Conservation (phyloP, 2,888 invertebrate species). For the Phasia obesa region DNA sequence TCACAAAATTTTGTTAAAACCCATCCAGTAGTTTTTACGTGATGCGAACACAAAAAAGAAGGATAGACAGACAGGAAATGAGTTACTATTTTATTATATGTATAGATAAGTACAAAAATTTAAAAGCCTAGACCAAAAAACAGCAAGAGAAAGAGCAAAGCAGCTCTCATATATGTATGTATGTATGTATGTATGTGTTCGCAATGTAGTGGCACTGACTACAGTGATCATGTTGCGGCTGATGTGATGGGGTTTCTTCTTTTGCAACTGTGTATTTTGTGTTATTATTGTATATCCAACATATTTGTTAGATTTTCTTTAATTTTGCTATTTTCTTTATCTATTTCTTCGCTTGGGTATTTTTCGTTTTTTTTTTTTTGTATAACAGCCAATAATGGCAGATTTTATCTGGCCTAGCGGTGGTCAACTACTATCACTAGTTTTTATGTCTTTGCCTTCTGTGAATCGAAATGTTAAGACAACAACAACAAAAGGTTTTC, state of each 20-base stretch:
- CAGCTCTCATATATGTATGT: no score
- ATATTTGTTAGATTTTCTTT: conserved; percentile 31
- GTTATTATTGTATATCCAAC: conserved; percentile 11
- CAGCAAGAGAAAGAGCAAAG: not conserved
- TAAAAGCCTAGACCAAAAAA: not conserved
- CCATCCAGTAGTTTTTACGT: no score
- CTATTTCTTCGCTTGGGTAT: not conserved
- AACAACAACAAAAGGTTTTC: conserved; percentile 5
- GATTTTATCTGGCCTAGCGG: conserved; percentile 65
- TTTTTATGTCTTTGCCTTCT: conserved; percentile 60
- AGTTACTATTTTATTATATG: no score
- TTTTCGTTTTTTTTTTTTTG: conserved; percentile 2
- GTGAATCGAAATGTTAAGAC: conserved; percentile 43
- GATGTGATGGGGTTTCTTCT: conserved; percentile 54
- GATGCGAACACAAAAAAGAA: no score
- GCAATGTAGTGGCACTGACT: conserved; percentile 25
- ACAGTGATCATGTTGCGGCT: conserved; percentile 17
- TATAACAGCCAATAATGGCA: conserved; percentile 58
- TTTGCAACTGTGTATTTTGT: conserved; percentile 40
- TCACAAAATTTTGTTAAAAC: no score
- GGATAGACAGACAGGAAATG: no score
- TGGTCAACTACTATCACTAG: conserved; percentile 63
- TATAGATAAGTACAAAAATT: not conserved
- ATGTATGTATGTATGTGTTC: conserved; percentile 9
- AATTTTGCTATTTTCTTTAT: conserved; percentile 3